Evolutionary conservation across 2,888 invertebrate genomes (phyloP), one percentile per base, ranked within the genome.

Genomic region (Lysandra bellargus): DNA sequence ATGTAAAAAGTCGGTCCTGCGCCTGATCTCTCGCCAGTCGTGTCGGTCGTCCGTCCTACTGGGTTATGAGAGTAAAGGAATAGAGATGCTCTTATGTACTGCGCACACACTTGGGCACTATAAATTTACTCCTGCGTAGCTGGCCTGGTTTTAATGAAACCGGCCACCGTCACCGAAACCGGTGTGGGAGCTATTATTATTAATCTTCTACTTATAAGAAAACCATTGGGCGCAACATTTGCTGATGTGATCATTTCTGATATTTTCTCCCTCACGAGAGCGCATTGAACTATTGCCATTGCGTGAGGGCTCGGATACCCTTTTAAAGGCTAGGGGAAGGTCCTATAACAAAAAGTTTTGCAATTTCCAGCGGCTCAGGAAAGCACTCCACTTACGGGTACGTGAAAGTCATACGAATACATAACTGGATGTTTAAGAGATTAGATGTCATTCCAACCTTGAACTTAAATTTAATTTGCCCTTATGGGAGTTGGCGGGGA

Each of bases 251-350:
- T 69, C 33, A 37, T 69, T 69, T 69, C 17, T 69, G 37, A 69
- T 17, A 37, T 69, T 69, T 37, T 69, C 69, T 14, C 69, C 69
- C 69, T 69, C 33, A 64, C 30, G 33, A 69, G 37, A 33, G 33
- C 69, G 33, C 69, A 69, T 75, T 75, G 49, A 75, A 75, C 75
- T 75, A 75, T 44, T 75, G 75, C 49, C 75, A 49, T 44, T 69
- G 44, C 23, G 49, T 44, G 75, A 75, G 44, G 75, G 44, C 23
- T 75, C 75, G 4, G 69, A 33, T 44, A 75, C 44, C 49, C 75
- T 75, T 74, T 75, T 23, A 49, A 75, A 44, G 49, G 49, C 75
- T 74, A 49, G 44, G 44, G 69, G 75, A 49, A 75, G 75, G 75
- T 44, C n/a, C 44, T 44, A 49, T 44, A 44, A 75, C 69, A 75